Conservation (phyloP, 2,113 vertebrate species). For the Vanacampus margaritifer region DNA sequence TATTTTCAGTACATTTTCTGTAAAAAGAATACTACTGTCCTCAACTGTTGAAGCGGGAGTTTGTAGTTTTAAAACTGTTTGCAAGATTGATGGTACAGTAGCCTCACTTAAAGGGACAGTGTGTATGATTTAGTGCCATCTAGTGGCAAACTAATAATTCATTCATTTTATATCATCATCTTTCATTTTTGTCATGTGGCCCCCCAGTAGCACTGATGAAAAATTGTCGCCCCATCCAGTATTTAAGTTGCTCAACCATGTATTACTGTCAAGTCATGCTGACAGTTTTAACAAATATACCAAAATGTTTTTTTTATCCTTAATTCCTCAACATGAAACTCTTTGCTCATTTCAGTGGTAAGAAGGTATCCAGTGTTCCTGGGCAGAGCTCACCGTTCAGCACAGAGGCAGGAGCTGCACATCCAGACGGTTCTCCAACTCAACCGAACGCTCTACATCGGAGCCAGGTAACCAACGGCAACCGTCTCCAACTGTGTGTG, state of each 20-base stretch:
- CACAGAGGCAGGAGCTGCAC: conserved; percentile 75
- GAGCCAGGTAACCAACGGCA: conserved; percentile 83
- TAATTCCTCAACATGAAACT: not conserved
- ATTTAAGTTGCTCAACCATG: no score
- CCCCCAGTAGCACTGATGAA: no score
- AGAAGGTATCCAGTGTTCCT: conserved; percentile 87
- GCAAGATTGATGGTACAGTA: no score
- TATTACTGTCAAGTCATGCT: no score
- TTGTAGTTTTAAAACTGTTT: not conserved
- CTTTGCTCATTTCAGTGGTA: conserved; percentile 72
- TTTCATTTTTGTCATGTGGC: no score
- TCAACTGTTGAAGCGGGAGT: not conserved
- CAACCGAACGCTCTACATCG: conserved; percentile 92
- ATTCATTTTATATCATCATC: no score
- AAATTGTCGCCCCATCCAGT: no score
- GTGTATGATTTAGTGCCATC: no score
- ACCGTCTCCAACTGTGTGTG: conserved; percentile 53
- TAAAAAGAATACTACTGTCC: conserved; percentile 11
- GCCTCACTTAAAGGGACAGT: no score
- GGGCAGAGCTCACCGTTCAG: conserved; percentile 79
- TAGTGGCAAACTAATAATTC: no score
- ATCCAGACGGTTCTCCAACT: conserved; percentile 90
- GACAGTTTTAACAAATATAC: not conserved
- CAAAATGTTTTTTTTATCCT: not conserved
- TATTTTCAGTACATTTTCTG: conserved; percentile 19